phyloP scores from a whole-genome alignment of 2,113 vertebrate genomes.

The Raja brachyura region DNA sequence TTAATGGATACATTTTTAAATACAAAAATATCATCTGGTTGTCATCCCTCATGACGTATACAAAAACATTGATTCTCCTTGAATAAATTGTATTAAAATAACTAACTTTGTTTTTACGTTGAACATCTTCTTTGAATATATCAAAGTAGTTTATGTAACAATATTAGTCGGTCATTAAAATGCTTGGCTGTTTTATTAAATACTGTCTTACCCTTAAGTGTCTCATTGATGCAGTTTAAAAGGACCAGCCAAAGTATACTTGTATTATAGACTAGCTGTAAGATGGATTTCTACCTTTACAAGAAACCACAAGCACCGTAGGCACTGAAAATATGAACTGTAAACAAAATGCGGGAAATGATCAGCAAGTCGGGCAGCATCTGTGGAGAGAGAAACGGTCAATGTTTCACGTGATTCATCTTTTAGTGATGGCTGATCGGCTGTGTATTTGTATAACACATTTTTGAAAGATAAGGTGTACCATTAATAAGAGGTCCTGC shows the following conservation, averaged over 20 bases:
- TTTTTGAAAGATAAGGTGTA: background rate
- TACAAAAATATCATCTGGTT: background rate
- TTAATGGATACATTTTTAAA: background rate
- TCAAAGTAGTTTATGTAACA: background rate
- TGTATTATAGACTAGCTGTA: too few relatives aligned
- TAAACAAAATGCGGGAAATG: too few relatives aligned
- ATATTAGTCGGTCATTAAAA: background rate
- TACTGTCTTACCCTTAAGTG: background rate
- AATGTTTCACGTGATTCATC: too few relatives aligned
- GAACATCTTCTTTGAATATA: background rate
- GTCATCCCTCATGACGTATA: background rate
- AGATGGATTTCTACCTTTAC: too few relatives aligned
- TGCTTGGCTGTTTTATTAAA: background rate
- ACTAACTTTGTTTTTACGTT: background rate
- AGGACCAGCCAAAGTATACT: too few relatives aligned
- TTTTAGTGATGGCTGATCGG: too few relatives aligned
- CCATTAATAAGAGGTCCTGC: background rate
- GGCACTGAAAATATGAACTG: too few relatives aligned
- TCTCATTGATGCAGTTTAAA: background rate
- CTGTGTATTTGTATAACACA: background rate
- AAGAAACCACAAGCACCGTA: background rate
- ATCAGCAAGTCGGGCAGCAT: too few relatives aligned
- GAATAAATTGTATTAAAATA: slow-evolving; percentile 4
- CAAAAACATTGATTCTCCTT: slow-evolving; percentile 13
- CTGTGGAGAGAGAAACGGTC: too few relatives aligned